These are phyloP conservation scores for Aphyosemion australe DNA, from an alignment of 2,113 vertebrate species.

Conservation along the genomic window DNA sequence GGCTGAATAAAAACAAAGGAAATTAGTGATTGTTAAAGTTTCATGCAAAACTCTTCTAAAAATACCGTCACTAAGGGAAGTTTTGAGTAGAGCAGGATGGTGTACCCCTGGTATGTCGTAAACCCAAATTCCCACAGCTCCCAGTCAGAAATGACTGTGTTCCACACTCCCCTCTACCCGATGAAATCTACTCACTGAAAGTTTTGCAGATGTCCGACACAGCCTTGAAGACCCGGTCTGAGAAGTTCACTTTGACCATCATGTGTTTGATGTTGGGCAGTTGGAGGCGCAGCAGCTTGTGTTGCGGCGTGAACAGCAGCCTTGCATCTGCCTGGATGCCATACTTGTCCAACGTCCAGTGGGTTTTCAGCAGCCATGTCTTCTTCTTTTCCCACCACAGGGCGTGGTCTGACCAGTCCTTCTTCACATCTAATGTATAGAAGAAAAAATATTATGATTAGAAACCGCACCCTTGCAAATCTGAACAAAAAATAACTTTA, in stretches of 20 bases:
- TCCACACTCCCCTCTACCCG: background rate
- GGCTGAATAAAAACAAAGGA: constrained; percentile 45
- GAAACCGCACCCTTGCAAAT: background rate
- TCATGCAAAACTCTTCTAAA: constrained; percentile 25
- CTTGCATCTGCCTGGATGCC: constrained; percentile 96
- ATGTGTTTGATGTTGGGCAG: constrained; percentile 99
- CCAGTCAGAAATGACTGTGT: too few species aligned
- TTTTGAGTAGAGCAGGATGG: constrained; percentile 16
- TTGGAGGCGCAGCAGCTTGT: constrained; percentile 96
- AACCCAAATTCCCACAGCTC: too few species aligned
- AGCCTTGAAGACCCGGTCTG: constrained; percentile 97
- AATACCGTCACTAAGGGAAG: constrained; percentile 13
- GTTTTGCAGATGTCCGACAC: constrained; percentile 99
- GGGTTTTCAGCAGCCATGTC: constrained; percentile 97
- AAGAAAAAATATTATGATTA: background rate
- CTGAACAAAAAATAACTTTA: background rate
- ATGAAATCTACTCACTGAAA: constrained; percentile 89
- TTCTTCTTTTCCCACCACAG: constrained; percentile 99
- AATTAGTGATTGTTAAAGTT: constrained; percentile 25
- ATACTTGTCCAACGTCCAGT: constrained; percentile 98
- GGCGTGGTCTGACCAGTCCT: constrained; percentile 98
- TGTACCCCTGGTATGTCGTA: background rate
- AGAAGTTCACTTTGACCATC: constrained; percentile 99
- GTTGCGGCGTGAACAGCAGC: constrained; percentile 97
- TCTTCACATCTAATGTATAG: constrained; percentile 88